phyloP scores from a whole-genome alignment of 1,140 invertebrate species.

The Trichoplusia ni region DNA sequence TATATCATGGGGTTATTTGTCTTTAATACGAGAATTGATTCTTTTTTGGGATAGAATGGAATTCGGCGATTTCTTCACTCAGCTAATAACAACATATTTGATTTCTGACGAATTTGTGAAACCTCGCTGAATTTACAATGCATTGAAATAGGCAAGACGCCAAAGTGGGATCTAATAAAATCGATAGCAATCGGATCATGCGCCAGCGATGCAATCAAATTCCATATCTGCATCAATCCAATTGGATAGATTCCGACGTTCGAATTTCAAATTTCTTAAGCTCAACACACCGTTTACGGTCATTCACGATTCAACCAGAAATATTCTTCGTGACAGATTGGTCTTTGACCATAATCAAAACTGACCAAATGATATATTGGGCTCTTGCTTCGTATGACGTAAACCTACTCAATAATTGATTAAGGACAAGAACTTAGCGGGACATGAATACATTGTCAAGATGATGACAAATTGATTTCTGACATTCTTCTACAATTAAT shows the following conservation, averaged over 20 bases:
- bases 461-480: too few relatives aligned
- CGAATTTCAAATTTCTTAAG: constrained; percentile 15
- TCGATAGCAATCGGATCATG: not conserved
- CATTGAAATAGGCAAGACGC: not conserved
- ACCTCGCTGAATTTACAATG: too few relatives aligned
- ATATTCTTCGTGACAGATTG: constrained; percentile 17
- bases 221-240: constrained; percentile 20
- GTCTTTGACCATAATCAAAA: constrained; percentile 12
- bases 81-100: not conserved
- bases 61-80: too few relatives aligned
- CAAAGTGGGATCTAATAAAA: constrained; percentile 2
- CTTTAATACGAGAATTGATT: too few relatives aligned
- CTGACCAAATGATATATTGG: constrained; percentile 15
- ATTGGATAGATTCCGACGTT: constrained; percentile 2
- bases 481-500: too few relatives aligned
- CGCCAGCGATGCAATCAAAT: constrained; percentile 3
- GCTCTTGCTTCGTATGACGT: not conserved
- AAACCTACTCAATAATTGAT: too few relatives aligned
- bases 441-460: too few relatives aligned
- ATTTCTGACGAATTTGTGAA: not conserved
- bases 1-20: too few relatives aligned
- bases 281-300: constrained; percentile 18
- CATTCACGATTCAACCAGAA: constrained; percentile 16
- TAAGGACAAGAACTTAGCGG: too few relatives aligned
- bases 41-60: too few relatives aligned